Base-by-base conservation (phyloP, 2,113 vertebrate genomes). In the Aix galericulata region DNA sequence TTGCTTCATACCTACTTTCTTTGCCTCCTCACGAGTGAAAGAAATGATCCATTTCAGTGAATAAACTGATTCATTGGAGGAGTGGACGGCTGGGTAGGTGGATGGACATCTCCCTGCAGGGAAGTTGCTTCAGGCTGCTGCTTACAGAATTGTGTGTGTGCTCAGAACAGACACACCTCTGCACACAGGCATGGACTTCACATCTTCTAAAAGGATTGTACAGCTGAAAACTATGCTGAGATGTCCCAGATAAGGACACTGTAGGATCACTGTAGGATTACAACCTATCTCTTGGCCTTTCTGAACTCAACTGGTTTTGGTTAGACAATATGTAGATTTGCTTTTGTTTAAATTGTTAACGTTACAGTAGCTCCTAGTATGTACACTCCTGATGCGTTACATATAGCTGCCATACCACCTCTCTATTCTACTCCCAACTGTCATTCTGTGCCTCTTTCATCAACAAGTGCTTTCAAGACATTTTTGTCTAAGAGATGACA, bases 101-200 rank as follows among this genome's bases (percentile, higher is more conserved):
- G 16, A 27, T 52, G n/a, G 68, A 80, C 6, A 6, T 13, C 25
- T 67, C 25, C 40, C 21, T 27, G 21, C 10, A 36, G 87, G 27
- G 48, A 82, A 81, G 34, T 23, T 60, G 62, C 34, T 72, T 60
- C 36, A 56, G 62, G 71, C 17, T 46, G 32, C 32, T 34, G 63
- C 63, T 38, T 42, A 10, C 17, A 76, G 44, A 0, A 0, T 9
- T 63, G 27, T 22, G 25, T 31, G 32, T 22, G 40, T 53, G 32
- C 21, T 36, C 62, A 73, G 58, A 64, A 42, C 27, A 64, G 62
- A 13, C 12, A 38, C 15, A 6, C 6, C 32, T 67, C 60, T 75
- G 48, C 82, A 56, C 13, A 11, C 44, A 58, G 25, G 32, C 6
- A 0, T 31, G 26, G 21, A 56, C 10, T 20, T 31, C 14, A 11